A percentile compares a stretch with the other conserved stretches of the same genome.
phyloP scores from a whole-genome alignment of 2,113 vertebrate genomes.

The Microcebus murinus region DNA sequence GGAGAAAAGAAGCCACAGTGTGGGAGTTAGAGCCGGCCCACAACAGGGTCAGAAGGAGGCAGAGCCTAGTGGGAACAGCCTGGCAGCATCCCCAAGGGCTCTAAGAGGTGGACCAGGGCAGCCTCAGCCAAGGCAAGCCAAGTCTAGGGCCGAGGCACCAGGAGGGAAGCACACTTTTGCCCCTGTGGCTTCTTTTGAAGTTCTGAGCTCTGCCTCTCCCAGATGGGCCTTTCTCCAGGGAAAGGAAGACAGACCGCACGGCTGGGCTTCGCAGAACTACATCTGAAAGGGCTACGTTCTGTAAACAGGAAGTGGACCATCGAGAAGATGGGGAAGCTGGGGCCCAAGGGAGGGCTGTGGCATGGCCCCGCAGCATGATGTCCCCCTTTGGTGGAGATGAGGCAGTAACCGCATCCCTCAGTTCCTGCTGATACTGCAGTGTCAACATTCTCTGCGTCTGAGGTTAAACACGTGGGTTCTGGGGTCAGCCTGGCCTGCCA shows the following conservation, averaged over 20 bases:
- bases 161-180: not conserved
- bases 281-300: not conserved
- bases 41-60: not conserved
- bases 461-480: not conserved
- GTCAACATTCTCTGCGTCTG: not conserved
- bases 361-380: not conserved
- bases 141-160: not conserved
- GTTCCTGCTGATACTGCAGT: not conserved
- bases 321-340: not conserved
- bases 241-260: not conserved
- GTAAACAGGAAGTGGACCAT: not conserved
- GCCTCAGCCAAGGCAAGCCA: not conserved
- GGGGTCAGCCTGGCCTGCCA: not conserved
- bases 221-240: not conserved
- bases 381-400: not conserved
- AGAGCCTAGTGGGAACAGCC: not conserved
- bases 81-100: not conserved
- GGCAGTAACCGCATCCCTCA: not conserved
- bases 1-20: not conserved
- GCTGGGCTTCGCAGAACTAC: not conserved
- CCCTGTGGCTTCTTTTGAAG: not conserved
- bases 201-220: not conserved
- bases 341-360: not conserved
- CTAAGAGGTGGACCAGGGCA: not conserved
- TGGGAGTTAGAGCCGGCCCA: not conserved